Percentiles rank a stretch among this genome's conserved stretches.
Conservation (phyloP, 2,113 vertebrate species). For the Cryptotis parvus region DNA sequence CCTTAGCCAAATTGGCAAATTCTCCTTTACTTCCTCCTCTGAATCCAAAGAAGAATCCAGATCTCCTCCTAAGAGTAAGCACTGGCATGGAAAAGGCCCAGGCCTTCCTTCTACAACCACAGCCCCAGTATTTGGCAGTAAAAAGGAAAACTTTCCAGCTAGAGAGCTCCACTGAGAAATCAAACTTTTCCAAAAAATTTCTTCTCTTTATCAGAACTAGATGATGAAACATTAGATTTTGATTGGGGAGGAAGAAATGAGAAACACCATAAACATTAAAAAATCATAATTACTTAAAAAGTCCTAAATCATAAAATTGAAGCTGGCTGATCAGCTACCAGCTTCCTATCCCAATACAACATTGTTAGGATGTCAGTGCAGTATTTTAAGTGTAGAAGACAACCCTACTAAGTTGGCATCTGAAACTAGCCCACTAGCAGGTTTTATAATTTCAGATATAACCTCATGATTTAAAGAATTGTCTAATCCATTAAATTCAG, state of each 20-base stretch:
- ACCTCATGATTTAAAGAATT: slow-evolving; percentile 25
- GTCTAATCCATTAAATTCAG: neutral
- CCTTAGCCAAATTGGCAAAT: slow-evolving; percentile 88
- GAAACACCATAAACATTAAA: slow-evolving; percentile 78
- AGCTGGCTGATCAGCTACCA: neutral
- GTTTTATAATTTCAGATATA: neutral
- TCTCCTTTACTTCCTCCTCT: slow-evolving; percentile 90
- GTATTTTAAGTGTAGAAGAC: neutral
- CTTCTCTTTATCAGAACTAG: slow-evolving; percentile 88
- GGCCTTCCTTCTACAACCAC: neutral
- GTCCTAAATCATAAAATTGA: too few relatives aligned
- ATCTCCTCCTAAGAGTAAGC: neutral
- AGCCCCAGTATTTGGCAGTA: slow-evolving; percentile 66
- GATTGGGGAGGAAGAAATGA: slow-evolving; percentile 93
- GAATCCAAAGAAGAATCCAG: slow-evolving; percentile 80
- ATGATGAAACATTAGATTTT: slow-evolving; percentile 90
- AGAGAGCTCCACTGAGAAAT: slow-evolving; percentile 67
- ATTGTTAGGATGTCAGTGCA: neutral
- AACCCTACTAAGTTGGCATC: neutral
- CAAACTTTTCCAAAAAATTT: slow-evolving; percentile 76
- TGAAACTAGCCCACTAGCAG: neutral
- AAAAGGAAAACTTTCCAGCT: slow-evolving; percentile 91
- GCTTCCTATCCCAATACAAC: neutral
- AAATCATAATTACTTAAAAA: too few relatives aligned
- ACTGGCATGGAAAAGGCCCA: neutral